phyloP scores from a whole-genome alignment of 2,888 invertebrate genomes.

The Macrophya alboannulata region DNA sequence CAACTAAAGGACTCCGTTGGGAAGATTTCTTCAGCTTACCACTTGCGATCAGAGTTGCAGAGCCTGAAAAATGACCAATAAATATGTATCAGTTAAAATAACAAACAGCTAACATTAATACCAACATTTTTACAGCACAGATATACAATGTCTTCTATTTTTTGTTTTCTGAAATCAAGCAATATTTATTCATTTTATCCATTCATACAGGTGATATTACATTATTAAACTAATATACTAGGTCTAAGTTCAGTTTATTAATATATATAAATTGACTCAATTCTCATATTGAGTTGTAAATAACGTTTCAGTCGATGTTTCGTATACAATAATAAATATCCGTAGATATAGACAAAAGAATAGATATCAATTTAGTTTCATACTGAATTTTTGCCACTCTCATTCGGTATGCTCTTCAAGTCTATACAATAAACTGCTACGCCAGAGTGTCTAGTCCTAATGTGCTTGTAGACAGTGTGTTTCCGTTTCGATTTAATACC shows the following conservation, averaged over 20 bases:
- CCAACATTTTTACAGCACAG: background rate
- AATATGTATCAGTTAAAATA: conserved; percentile 19
- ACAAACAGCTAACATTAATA: background rate
- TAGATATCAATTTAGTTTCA: background rate
- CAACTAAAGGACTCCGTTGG: background rate
- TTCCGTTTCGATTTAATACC: conserved; percentile 74
- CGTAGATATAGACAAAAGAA: background rate
- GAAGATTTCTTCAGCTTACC: background rate
- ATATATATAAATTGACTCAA: background rate
- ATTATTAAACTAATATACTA: background rate
- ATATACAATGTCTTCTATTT: conserved; percentile 9
- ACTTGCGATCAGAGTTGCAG: background rate
- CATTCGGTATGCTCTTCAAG: conserved; percentile 13
- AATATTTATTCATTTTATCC: conserved; percentile 13
- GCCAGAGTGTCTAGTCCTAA: conserved; percentile 71
- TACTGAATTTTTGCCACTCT: background rate
- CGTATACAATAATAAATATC: background rate
- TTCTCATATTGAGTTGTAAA: background rate
- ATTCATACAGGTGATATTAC: conserved; percentile 11
- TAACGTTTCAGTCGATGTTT: background rate
- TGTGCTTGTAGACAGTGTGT: conserved; percentile 76
- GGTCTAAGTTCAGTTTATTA: background rate
- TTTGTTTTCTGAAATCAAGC: background rate
- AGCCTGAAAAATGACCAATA: conserved; percentile 37
- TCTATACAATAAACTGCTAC: conserved; percentile 50